Percentiles rank a stretch among this genome's conserved stretches.
Conservation (phyloP, 2,113 vertebrate species). For the Xenopus laevis region DNA sequence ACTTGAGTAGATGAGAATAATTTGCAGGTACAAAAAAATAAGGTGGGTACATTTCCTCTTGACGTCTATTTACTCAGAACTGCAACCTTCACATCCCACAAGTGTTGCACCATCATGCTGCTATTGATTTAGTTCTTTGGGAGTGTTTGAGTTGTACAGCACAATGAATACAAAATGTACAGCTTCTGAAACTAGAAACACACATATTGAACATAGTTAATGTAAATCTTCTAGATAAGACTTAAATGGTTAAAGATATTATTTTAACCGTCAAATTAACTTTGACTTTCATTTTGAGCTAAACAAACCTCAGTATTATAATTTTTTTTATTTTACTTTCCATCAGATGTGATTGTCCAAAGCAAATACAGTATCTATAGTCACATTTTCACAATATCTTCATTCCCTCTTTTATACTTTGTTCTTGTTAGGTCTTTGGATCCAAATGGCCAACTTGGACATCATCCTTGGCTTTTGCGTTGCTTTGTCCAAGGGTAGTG, state of each 20-base stretch:
- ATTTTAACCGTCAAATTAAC: constrained; percentile 74
- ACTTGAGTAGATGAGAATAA: constrained; percentile 29
- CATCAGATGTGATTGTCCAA: too few species aligned
- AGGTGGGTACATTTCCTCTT: constrained; percentile 57
- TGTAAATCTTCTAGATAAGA: constrained; percentile 72
- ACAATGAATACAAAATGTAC: constrained; percentile 62
- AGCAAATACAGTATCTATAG: too few species aligned
- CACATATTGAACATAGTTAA: constrained; percentile 57
- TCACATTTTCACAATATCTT: too few species aligned
- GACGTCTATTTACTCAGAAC: constrained; percentile 60
- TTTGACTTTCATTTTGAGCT: constrained; percentile 60
- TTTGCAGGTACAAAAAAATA: constrained; percentile 41
- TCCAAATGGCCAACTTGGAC: too few species aligned
- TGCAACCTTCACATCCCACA: constrained; percentile 55
- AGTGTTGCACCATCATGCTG: constrained; percentile 50
- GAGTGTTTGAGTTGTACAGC: constrained; percentile 51
- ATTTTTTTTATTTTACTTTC: constrained; percentile 9
- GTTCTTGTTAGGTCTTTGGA: too few species aligned
- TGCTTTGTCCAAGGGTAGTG: too few species aligned
- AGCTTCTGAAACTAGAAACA: constrained; percentile 60
- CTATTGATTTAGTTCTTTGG: constrained; percentile 63
- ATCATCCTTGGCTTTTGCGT: too few species aligned
- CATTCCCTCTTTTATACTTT: too few species aligned
- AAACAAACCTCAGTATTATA: background rate
- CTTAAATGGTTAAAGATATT: constrained; percentile 65